Conservation (phyloP, 2,888 invertebrate genomes). For the Physocephala rufipes region DNA sequence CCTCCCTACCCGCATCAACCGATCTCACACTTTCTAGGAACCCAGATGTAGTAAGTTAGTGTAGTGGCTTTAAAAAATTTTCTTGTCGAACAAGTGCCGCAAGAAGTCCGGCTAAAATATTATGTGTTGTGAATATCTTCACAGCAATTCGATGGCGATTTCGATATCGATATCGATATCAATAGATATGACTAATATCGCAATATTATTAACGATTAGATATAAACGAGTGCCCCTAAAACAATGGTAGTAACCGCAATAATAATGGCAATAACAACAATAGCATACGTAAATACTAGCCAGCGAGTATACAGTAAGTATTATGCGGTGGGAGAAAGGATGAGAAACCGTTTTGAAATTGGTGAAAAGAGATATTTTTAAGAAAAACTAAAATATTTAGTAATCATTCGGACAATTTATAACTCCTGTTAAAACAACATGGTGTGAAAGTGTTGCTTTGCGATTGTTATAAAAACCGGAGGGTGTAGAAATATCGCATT, state of each 20-base stretch:
- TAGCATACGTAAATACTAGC: not conserved
- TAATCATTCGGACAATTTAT: too few relatives aligned
- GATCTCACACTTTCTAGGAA: not conserved
- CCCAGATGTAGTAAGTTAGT: too few relatives aligned
- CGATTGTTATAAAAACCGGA: not conserved
- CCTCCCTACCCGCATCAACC: not conserved
- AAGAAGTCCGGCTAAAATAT: not conserved
- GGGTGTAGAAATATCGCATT: not conserved
- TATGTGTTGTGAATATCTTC: not conserved
- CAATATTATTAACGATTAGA: slow-evolving; percentile 53
- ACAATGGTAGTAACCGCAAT: slow-evolving; percentile 33
- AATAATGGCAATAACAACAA: slow-evolving; percentile 14
- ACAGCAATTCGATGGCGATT: not conserved
- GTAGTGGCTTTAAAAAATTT: slow-evolving; percentile 10
- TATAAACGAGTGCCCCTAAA: slow-evolving; percentile 49
- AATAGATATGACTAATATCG: slow-evolving; percentile 54
- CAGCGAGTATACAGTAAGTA: not conserved
- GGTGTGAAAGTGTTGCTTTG: not conserved
- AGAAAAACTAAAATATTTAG: not conserved
- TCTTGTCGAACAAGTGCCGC: slow-evolving; percentile 25
- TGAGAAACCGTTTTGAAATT: not conserved
- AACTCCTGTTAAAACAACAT: not conserved
- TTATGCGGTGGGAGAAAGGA: not conserved
- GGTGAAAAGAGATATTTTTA: slow-evolving; percentile 1
- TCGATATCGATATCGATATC: slow-evolving; percentile 5